Base-by-base conservation (phyloP, 2,797 vertebrate genomes). In the Momotus momota region DNA sequence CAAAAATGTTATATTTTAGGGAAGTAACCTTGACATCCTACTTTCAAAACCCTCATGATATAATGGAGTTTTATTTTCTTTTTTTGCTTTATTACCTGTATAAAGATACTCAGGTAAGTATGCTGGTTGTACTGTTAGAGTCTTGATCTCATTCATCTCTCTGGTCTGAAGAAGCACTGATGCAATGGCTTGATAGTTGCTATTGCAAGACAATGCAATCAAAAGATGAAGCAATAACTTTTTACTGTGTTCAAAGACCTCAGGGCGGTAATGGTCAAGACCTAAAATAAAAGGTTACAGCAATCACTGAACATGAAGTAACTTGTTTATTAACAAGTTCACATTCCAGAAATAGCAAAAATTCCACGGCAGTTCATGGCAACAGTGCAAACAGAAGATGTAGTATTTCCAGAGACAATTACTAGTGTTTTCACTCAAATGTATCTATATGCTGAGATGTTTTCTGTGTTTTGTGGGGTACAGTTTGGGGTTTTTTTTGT, bases 231-330 rank as follows among this genome's bases (percentile, higher is more conserved):
- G 99, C 25, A 99, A 98, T 83, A 99, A 98, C 57, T 99, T 99
- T 93, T 99, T 99, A 98, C 99, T 99, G 98, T 99, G 99, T 95
- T 99, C 99, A 95, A 99, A 99, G 91, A 99, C 99, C 97, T 99
- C 99, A 1, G 99, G 99, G 52, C 99, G 98, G 95, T 99, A 99
- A 97, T 99, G 99, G 97, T 99, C 99, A 97, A 99, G 98, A 96
- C 99, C 99, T 99, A 96, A 92, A 95, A 90, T 40, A 58, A 97
- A 93, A 89, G 69, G 51, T 96, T 81, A 94, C 31, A 92, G 82
- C 61, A 94, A 41, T 69, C 45, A 87, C 61, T 93, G 55, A 93
- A 62, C 45, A 86, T n/a, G 62, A 96, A 97, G 78, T 57, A 83
- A 86, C 35, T 35, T 35, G 35, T 35, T 10, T 84, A 95, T 27